Evolutionary conservation across 2,797 vertebrate genomes (phyloP).

Genomic region (Danio kyathit): DNA sequence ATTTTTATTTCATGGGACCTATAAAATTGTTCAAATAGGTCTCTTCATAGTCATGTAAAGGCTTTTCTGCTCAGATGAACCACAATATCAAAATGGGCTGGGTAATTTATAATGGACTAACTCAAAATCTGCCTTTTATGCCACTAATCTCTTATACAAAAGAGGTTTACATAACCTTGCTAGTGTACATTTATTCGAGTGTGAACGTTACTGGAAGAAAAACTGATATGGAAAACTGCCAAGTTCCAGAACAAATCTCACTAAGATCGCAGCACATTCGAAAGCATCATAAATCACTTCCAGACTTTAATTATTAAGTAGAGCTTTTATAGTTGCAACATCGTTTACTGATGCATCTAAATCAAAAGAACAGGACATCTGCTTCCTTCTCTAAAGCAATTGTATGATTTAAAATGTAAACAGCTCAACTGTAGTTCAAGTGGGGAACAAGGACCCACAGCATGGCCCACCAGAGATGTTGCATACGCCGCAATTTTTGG

Average conservation of each 20-base stretch:
- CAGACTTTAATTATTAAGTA: not conserved
- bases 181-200: not conserved
- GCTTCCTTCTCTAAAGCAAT: not conserved
- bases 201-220: conserved; percentile 23
- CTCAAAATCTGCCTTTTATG: conserved; percentile 14
- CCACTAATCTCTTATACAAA: conserved; percentile 10
- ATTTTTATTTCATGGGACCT: too few relatives aligned
- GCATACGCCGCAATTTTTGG: not conserved
- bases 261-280: not conserved
- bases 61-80: conserved; percentile 7
- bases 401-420: not conserved
- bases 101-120: not conserved
- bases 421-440: not conserved
- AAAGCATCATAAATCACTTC: conserved; percentile 12
- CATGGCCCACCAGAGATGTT: not conserved
- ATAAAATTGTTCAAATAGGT: too few relatives aligned
- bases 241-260: conserved; percentile 6
- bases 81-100: not conserved
- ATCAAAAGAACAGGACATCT: not conserved
- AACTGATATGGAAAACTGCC: not conserved
- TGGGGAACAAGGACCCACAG: not conserved
- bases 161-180: not conserved
- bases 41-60: not conserved
- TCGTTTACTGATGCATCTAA: conserved; percentile 15
- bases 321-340: conserved; percentile 21